phyloP scores from a whole-genome alignment of 2,797 vertebrate genomes.

The Sphenopsis melanotis region DNA sequence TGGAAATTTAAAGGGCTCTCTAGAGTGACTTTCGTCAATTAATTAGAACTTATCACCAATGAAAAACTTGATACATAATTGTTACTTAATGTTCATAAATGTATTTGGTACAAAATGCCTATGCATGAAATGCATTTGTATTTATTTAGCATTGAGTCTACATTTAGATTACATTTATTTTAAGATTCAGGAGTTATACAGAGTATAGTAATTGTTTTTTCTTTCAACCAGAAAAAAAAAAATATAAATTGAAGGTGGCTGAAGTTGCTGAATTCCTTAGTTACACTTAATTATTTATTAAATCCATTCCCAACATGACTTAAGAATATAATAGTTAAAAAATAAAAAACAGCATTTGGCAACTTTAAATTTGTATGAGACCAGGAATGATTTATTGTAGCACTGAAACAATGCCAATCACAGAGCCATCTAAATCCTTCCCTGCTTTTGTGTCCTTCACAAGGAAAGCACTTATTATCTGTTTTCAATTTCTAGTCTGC shows the following conservation, averaged over 20 bases:
- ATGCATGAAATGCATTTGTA: neutral
- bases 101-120: neutral
- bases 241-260: neutral
- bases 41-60: neutral
- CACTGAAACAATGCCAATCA: conserved; percentile 32
- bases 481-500: conserved; percentile 57
- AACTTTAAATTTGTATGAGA: conserved; percentile 14
- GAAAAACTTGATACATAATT: neutral
- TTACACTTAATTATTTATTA: conserved; percentile 76
- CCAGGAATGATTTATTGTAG: conserved; percentile 1
- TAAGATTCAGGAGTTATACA: neutral
- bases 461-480: conserved; percentile 44
- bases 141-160: neutral
- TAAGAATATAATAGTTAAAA: conserved; percentile 60
- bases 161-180: neutral
- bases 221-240: neutral
- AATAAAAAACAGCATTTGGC: neutral
- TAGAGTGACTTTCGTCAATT: neutral
- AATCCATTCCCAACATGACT: conserved; percentile 63
- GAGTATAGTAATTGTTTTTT: neutral
- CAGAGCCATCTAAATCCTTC: conserved; percentile 27
- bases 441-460: conserved; percentile 44
- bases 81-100: neutral
- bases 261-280: conserved; percentile 39
- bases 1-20: neutral